phyloP scores from a whole-genome alignment of 2,888 invertebrate species.

The Elegia similella region DNA sequence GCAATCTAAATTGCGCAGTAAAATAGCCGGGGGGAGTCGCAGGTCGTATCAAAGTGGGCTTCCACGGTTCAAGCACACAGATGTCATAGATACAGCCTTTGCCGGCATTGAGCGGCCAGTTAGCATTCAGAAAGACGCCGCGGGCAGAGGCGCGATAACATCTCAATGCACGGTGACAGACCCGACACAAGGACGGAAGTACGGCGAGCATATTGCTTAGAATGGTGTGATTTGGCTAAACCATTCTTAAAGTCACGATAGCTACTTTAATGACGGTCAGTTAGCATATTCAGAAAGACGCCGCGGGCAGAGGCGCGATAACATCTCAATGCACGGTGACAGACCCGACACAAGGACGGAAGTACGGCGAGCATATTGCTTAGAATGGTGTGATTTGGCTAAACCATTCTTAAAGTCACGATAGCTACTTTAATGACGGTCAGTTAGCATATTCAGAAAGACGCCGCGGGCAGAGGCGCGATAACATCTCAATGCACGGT shows the following conservation, averaged over 20 bases:
- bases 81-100: conserved; percentile 62
- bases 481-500: conserved; percentile 59
- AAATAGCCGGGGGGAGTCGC: conserved; percentile 64
- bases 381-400: conserved; percentile 16
- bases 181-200: conserved; percentile 24
- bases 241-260: too few relatives aligned
- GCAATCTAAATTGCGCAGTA: conserved; percentile 70
- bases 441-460: conserved; percentile 79
- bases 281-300: conserved; percentile 77
- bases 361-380: conserved; percentile 25
- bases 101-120: conserved; percentile 65
- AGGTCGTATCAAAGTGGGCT: conserved; percentile 59
- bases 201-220: conserved; percentile 26
- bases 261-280: conserved; percentile 42
- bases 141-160: conserved; percentile 71
- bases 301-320: conserved; percentile 72
- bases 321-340: conserved; percentile 56
- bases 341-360: conserved; percentile 29
- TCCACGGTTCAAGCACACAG: conserved; percentile 48
- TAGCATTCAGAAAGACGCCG: conserved; percentile 79
- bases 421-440: too few relatives aligned
- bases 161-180: conserved; percentile 51
- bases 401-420: not conserved
- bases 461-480: conserved; percentile 69
- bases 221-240: conserved; percentile 11